phyloP scores from a whole-genome alignment of 2,888 invertebrate species.

The Cataglyphis albicans region DNA sequence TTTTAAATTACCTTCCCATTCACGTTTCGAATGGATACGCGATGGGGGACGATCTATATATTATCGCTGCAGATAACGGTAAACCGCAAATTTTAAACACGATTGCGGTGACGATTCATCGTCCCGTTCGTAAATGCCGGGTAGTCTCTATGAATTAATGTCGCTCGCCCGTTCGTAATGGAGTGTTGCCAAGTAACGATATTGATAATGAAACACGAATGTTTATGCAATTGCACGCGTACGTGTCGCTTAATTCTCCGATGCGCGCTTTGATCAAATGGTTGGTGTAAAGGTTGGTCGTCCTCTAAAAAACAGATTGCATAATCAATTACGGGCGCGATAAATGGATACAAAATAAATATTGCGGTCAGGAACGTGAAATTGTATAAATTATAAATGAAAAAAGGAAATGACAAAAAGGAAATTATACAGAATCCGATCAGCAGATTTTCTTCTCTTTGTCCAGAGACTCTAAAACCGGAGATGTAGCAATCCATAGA shows the following conservation, averaged over 20 bases:
- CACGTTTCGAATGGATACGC: not conserved
- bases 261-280: not conserved
- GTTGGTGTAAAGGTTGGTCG: not conserved
- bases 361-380: not conserved
- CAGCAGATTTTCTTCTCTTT: not conserved
- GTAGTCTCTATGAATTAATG: constrained; percentile 35
- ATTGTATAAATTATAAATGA: not conserved
- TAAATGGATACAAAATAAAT: not conserved
- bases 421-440: not conserved
- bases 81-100: constrained; percentile 48
- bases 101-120: constrained; percentile 48
- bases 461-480: not conserved
- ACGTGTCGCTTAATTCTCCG: constrained; percentile 3
- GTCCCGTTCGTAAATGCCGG: constrained; percentile 18
- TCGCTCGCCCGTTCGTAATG: constrained; percentile 35
- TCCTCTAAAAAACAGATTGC: not conserved
- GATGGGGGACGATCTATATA: constrained; percentile 10
- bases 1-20: constrained; percentile 35
- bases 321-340: not conserved
- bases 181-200: constrained; percentile 40
- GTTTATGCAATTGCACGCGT: constrained; percentile 30
- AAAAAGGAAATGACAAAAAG: too few species aligned
- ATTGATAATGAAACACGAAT: constrained; percentile 35
- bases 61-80: constrained; percentile 35
- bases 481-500: not conserved